phyloP scores from a whole-genome alignment of 2,888 invertebrate species.

The Drosophila antonietae region DNA sequence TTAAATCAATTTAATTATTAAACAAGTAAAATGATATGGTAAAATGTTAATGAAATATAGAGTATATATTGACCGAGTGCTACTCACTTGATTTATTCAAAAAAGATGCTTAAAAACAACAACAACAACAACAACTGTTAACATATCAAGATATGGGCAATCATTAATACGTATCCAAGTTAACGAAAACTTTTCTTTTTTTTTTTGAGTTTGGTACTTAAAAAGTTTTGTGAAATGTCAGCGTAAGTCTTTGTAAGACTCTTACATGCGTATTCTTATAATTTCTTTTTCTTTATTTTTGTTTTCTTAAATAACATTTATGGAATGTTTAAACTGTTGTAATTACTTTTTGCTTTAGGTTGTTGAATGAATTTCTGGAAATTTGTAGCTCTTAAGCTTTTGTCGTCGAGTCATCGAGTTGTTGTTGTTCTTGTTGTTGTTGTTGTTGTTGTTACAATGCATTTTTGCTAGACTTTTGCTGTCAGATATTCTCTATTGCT shows the following conservation, averaged over 20 bases:
- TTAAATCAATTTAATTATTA: too few relatives aligned
- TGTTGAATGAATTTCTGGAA: conserved; percentile 11
- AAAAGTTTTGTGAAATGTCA: not conserved
- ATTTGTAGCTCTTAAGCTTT: conserved; percentile 38
- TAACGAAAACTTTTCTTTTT: too few relatives aligned
- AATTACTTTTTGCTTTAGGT: conserved; percentile 32
- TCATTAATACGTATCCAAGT: not conserved
- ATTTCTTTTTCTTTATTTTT: not conserved
- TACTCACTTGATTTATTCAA: too few relatives aligned
- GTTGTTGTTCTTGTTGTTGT: conserved; percentile 20
- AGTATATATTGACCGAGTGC: too few relatives aligned
- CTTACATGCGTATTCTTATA: not conserved
- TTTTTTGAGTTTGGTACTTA: not conserved
- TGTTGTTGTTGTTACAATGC: conserved; percentile 24
- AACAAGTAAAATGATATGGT: too few relatives aligned
- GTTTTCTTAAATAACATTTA: conserved; percentile 13
- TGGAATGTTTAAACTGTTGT: conserved; percentile 19
- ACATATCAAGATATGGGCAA: not conserved
- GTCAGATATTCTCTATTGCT: conserved; percentile 6
- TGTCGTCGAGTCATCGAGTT: conserved; percentile 19
- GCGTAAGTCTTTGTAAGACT: not conserved
- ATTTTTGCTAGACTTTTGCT: conserved; percentile 17
- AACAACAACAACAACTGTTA: not conserved
- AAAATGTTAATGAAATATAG: too few relatives aligned
- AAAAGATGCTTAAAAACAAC: not conserved